phyloP scores from a whole-genome alignment of 1,140 invertebrate species.

The Arion vulgaris region DNA sequence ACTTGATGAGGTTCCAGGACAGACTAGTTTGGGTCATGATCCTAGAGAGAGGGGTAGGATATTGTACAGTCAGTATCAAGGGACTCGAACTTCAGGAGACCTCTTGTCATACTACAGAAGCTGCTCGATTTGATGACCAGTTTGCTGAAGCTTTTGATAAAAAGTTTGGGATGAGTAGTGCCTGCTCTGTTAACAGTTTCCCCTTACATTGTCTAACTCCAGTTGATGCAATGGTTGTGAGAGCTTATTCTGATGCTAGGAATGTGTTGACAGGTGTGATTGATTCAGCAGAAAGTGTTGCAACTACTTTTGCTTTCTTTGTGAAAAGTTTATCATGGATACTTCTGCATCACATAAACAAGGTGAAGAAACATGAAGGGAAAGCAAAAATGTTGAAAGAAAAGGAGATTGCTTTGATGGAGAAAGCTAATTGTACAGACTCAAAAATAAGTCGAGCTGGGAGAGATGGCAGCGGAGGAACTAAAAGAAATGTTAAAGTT shows the following conservation, averaged over 20 bases:
- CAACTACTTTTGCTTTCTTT: conserved; percentile 68
- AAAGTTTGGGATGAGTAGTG: conserved; percentile 38
- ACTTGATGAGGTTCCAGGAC: conserved; percentile 74
- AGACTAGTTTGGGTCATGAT: conserved; percentile 73
- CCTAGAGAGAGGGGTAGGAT: conserved; percentile 72
- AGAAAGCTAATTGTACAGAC: conserved; percentile 28
- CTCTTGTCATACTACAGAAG: conserved; percentile 75
- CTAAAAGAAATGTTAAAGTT: conserved; percentile 32
- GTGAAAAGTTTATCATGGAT: conserved; percentile 72
- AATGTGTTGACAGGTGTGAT: conserved; percentile 75
- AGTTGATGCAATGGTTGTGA: conserved; percentile 60
- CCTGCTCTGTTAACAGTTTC: conserved; percentile 62
- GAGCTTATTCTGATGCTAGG: conserved; percentile 74
- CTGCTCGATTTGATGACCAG: conserved; percentile 74
- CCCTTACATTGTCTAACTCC: conserved; percentile 69
- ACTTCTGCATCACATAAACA: conserved; percentile 70
- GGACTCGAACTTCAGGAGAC: conserved; percentile 76
- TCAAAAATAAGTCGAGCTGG: background rate
- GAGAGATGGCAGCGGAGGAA: background rate
- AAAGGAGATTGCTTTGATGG: conserved; percentile 38
- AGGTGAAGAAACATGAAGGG: conserved; percentile 54
- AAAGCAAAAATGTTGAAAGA: conserved; percentile 40
- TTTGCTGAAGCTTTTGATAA: conserved; percentile 72
- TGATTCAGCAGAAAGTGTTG: conserved; percentile 72
- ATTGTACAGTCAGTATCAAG: conserved; percentile 71